Evolutionary conservation across 2,888 invertebrate species (phyloP), one percentile per base, ranked within the genome.

Genomic region (Drosophila borealis): DNA sequence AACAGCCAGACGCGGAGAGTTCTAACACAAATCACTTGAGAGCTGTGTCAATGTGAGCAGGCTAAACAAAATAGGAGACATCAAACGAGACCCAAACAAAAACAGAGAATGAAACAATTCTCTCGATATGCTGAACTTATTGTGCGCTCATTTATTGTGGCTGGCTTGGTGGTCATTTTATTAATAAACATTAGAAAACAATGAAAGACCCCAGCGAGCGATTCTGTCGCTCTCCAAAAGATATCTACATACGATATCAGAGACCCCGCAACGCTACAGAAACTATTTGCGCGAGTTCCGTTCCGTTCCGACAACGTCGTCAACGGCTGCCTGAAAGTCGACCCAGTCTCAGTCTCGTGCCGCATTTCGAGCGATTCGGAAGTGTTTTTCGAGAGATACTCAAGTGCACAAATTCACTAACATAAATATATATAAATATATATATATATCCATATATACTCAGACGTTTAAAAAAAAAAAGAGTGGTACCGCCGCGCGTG

Each of bases 331-430:
- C 76, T 84, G 78, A 87, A 84, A 70, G 88, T 74, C 88, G 76
- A 71, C 78, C 70, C 60, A 76, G 63, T 78, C 74, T 74, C 74
- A 84, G 83, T 84, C 85, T 85, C 88, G 86, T 88, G 89, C 67
- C 86, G 89, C 84, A 89, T 78, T 81, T 85, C 89, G 75, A 89
- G 89, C 84, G 85, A 89, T 88, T 85, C 89, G 89, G 89, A 81
- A 89, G 88, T 88, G 77, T 78, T 78, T 86, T 69, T 62, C 39
- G 56, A 34, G 39, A 59, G 51, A 46, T 45, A 65, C 42, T 67
- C 63, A 62, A 73, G 51, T 39, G 53, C 61, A 49, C 36, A 50
- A 61, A 63, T 37, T 59, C 21, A 50, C 29, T 25, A 11, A 44
- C 17, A 55, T 36, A 49, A 21, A 1, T 17, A 39, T 51, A 17